These are phyloP conservation scores for Clarias batrachus DNA, from an alignment of 2,113 vertebrate species.

Conservation along the genomic window DNA sequence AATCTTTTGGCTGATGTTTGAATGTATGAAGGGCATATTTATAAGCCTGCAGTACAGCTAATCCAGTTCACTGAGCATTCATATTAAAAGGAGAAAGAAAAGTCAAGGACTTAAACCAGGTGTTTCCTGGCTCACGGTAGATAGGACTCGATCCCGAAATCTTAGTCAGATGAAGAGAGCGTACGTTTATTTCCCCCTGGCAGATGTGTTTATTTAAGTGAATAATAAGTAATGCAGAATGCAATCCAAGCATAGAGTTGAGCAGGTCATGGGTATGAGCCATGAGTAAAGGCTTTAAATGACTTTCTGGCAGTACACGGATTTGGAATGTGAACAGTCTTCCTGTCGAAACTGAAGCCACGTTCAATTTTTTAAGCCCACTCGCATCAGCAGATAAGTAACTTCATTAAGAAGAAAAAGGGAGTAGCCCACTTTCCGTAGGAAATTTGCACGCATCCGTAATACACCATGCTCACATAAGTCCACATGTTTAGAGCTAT, in stretches of 20 bases:
- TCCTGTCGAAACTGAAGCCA: not conserved
- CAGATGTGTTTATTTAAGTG: constrained; percentile 1
- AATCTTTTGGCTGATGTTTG: constrained; percentile 10
- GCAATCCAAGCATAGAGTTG: not conserved
- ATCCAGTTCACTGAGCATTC: constrained; percentile 6
- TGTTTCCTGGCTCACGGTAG: constrained; percentile 11
- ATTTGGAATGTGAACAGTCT: not conserved
- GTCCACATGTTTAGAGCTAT: not conserved
- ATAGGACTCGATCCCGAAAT: not conserved
- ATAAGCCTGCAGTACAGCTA: constrained; percentile 7
- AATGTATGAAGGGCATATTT: not conserved
- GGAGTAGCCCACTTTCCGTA: not conserved
- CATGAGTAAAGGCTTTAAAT: not conserved
- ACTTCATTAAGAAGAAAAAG: not conserved
- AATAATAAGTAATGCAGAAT: not conserved
- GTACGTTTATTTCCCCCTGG: not conserved
- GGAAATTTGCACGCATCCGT: not conserved
- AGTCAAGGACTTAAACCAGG: not conserved
- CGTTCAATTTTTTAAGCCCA: not conserved
- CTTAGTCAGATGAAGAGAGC: not conserved
- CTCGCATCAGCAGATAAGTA: not conserved
- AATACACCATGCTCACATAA: not conserved
- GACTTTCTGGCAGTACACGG: not conserved
- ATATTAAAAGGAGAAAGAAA: not conserved
- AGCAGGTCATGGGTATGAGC: not conserved